Evolutionary conservation across 2,888 invertebrate genomes (phyloP).

Genomic region (Digitonthophagus gazella): DNA sequence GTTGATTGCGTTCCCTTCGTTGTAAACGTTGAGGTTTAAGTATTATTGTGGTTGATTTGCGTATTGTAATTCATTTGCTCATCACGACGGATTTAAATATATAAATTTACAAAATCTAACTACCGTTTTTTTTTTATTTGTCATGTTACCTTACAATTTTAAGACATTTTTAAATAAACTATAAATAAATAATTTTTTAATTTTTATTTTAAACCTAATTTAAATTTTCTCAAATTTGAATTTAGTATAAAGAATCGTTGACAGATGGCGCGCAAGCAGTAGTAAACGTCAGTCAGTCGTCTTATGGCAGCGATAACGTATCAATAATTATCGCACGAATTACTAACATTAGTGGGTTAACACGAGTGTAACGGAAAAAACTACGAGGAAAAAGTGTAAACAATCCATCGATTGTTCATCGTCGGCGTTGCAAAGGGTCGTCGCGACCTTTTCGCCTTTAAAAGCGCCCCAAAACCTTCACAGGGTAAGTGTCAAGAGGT

Average conservation of each 20-base stretch:
- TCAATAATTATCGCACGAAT: background rate
- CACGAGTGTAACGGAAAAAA: background rate
- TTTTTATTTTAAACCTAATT: background rate
- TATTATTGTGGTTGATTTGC: background rate
- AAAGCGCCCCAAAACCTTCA: no score
- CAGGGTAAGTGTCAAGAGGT: no score
- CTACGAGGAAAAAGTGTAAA: background rate
- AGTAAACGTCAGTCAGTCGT: background rate
- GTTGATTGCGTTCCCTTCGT: background rate
- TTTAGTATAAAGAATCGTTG: no score
- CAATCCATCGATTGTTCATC: no score
- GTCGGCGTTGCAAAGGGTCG: no score
- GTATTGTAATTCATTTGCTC: constrained; percentile 12
- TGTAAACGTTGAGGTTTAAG: no score
- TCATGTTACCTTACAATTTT: background rate
- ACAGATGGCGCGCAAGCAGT: background rate
- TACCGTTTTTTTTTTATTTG: background rate
- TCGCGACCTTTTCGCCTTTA: no score
- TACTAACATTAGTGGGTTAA: background rate
- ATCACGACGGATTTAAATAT: constrained; percentile 6
- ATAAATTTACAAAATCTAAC: constrained; percentile 6
- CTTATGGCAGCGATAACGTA: background rate
- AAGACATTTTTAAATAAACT: background rate
- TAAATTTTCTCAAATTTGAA: background rate
- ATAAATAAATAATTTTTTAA: background rate